Evolutionary conservation across 2,888 invertebrate genomes (phyloP), one percentile per base, ranked within the genome.

Genomic region (Arge pagana): DNA sequence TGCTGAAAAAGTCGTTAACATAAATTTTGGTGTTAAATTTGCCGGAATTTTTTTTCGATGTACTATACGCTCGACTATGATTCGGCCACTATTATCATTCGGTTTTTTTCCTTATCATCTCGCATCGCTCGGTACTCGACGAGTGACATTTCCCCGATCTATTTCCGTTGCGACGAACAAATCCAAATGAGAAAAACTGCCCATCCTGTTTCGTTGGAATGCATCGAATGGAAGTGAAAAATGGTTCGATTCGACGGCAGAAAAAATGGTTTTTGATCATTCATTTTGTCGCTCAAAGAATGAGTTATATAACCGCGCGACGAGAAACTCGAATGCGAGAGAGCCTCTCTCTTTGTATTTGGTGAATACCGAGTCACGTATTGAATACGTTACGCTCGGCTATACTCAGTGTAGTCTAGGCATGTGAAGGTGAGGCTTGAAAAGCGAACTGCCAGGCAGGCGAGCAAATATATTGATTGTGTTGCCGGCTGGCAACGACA

Each of bases 401-500:
- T 30, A 57, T 63, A 59, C 64, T 7, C 35, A 16, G 35, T 10
- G 31, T 30, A 42, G 45, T 31, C 33, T 45, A 40, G 63, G 65
- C 65, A 67, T 68, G 65, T 62, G 63, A 63, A 64, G 65, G 55
- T 52, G 54, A 60, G 56, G 58, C 52, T 54, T 62, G 60, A 62
- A 60, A 61, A 63, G 64, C 65, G 60, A 59, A 62, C 62, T 21
- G 53, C 63, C 59, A 60, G 56, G 60, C 58, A 61, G 62, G 61
- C 63, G 64, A 64, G 68, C 65, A 67, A 71, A 68, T 72, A 70
- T 74, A 75, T 76, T 75, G 75, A 76, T 76, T 75, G 74, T 71
- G 73, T 73, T 72, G 75, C 72, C 70, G 71, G 73, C 72, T 75
- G 75, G 74, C 74, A 75, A 73, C 71, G 75, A 75, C 75, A 74